Conservation (phyloP, 2,113 vertebrate genomes). For the Strigops habroptila region DNA sequence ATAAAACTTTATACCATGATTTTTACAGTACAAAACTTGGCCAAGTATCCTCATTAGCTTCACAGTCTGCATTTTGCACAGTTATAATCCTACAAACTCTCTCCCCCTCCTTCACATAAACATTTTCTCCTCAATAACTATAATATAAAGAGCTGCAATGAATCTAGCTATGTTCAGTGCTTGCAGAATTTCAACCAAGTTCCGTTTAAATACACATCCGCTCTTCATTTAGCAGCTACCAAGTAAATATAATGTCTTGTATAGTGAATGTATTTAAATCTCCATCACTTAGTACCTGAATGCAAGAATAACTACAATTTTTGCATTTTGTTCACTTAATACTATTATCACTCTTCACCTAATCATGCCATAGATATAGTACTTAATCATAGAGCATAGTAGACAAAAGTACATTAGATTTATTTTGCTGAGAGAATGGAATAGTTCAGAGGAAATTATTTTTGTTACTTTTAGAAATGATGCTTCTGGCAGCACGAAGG, state of each 20-base stretch:
- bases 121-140: neutral
- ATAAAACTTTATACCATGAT: neutral
- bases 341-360: neutral
- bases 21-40: neutral
- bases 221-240: neutral
- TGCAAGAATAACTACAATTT: neutral
- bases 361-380: neutral
- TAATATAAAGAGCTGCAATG: neutral
- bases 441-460: neutral
- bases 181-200: neutral
- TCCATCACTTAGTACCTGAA: neutral
- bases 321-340: neutral
- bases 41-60: neutral
- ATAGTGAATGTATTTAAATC: neutral
- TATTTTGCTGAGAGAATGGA: neutral
- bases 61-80: neutral
- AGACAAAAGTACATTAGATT: neutral
- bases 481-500: neutral
- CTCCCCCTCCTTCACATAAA: neutral
- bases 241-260: neutral
- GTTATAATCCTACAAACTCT: neutral
- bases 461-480: neutral
- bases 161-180: neutral
- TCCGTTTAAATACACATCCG: neutral
- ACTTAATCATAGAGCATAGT: neutral